Evolutionary conservation across 2,113 vertebrate species (phyloP).

Genomic region (Tupaia chinensis): DNA sequence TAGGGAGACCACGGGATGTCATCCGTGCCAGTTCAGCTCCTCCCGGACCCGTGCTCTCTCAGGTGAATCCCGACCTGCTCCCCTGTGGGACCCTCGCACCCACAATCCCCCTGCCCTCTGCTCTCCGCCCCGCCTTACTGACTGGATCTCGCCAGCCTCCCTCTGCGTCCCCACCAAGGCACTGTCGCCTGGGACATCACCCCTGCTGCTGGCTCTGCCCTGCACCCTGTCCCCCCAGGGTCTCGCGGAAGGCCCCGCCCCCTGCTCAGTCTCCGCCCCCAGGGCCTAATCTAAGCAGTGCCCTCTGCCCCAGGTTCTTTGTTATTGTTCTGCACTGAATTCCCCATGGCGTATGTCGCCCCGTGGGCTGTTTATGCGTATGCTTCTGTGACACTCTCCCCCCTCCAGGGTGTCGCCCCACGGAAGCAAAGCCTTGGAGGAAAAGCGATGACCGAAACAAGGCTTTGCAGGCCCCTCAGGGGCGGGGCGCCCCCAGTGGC

Average conservation of each 20-base stretch:
- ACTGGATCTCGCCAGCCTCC: neutral
- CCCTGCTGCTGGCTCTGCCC: neutral
- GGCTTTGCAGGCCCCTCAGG: neutral
- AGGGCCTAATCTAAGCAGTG: neutral
- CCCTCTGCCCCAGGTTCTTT: neutral
- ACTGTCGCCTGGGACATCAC: slow-evolving; percentile 40
- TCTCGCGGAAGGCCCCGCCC: no score
- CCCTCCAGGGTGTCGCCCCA: neutral
- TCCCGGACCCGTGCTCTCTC: neutral
- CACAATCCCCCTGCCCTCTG: neutral
- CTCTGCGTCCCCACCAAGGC: neutral
- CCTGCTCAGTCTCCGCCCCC: neutral
- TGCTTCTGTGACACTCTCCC: neutral
- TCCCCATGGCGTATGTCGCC: no score
- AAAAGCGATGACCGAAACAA: neutral
- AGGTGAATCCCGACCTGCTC: neutral
- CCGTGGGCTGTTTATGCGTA: neutral
- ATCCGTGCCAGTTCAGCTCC: neutral
- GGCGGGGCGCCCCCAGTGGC: neutral
- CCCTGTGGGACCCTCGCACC: neutral
- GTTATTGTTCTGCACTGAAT: neutral
- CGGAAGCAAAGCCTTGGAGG: neutral
- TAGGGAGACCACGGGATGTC: neutral
- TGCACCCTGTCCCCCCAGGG: neutral
- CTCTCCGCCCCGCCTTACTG: neutral